These are phyloP conservation scores for Motacilla tschutschensis DNA, from an alignment of 2,113 vertebrate genomes.

Conservation along the genomic window DNA sequence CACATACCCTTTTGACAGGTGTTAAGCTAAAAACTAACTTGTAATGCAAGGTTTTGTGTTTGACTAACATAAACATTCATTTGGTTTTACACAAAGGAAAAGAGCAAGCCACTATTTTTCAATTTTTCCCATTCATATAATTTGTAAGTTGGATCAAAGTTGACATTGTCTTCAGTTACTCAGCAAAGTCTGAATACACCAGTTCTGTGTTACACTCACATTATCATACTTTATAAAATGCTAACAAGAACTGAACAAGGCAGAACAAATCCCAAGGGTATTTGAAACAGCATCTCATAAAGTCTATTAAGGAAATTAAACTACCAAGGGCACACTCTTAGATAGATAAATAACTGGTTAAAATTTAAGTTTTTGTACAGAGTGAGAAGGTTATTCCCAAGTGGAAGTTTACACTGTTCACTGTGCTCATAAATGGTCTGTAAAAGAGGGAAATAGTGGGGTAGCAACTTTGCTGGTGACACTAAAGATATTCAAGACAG, in stretches of 20 bases:
- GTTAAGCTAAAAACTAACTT: not conserved
- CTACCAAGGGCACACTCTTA: not conserved
- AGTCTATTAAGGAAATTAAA: not conserved
- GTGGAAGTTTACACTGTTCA: not conserved
- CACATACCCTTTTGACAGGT: not conserved
- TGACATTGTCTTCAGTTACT: not conserved
- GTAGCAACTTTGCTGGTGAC: not conserved
- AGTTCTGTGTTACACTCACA: not conserved
- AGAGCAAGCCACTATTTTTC: not conserved
- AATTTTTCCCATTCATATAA: not conserved
- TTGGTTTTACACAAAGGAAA: not conserved
- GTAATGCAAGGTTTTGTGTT: not conserved
- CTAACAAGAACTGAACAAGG: not conserved
- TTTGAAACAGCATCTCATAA: not conserved
- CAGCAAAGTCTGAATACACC: not conserved
- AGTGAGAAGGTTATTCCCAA: not conserved
- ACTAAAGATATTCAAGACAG: not conserved
- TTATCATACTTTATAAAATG: not conserved
- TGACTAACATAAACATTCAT: not conserved
- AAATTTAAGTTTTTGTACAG: not conserved
- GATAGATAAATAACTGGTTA: not conserved
- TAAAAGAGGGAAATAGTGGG: not conserved
- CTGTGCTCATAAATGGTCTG: not conserved
- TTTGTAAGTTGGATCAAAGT: not conserved
- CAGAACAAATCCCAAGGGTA: not conserved